These are phyloP conservation scores for Conus canariensis DNA, from an alignment of 2,888 invertebrate species.

Conservation along the genomic window DNA sequence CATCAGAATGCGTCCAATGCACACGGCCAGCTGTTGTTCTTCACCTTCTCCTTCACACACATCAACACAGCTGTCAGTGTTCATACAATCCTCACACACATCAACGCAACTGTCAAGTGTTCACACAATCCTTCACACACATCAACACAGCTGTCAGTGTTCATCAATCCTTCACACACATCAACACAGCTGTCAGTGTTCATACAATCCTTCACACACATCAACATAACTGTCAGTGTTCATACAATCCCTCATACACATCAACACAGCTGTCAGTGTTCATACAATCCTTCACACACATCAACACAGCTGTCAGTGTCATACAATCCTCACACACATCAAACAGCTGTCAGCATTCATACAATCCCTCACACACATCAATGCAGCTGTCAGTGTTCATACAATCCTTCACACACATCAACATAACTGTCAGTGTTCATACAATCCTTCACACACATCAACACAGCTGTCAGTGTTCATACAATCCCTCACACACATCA, in stretches of 20 bases:
- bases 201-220: background rate
- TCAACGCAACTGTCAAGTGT: no score
- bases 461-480: background rate
- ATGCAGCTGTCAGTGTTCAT: no score
- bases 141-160: no score
- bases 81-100: no score
- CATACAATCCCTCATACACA: background rate
- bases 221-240: background rate
- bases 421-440: background rate
- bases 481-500: no score
- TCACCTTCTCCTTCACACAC: conserved; percentile 59
- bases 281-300: background rate
- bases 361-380: background rate
- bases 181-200: no score
- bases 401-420: no score
- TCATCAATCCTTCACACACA: no score
- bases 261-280: no score
- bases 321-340: background rate
- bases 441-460: background rate
- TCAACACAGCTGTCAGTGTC: background rate
- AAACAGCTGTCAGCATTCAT: background rate
- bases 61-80: background rate
- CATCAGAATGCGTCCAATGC: conserved; percentile 86
- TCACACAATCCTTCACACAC: no score
- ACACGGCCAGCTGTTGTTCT: conserved; percentile 84